A percentile compares a stretch with the other conserved stretches of the same genome.
Conservation (phyloP, 2,113 vertebrate species). For the Polypterus bichir region DNA sequence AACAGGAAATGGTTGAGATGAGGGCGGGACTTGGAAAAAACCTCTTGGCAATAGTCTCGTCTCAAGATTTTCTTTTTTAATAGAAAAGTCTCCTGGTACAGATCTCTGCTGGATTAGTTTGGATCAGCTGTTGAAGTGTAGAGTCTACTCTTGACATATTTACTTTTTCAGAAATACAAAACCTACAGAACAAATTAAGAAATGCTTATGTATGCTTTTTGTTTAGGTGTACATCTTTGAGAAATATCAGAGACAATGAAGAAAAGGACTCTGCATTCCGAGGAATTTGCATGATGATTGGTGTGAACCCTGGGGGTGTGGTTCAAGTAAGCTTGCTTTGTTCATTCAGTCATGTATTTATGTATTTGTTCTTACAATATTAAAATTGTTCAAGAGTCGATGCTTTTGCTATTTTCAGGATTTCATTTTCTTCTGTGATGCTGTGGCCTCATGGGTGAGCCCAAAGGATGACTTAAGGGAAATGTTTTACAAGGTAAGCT, state of each 20-base stretch:
- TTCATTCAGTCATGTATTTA: background rate
- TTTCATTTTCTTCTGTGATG: slow-evolving; percentile 91
- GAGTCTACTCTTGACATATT: too few species aligned
- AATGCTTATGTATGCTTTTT: too few species aligned
- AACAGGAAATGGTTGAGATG: too few species aligned
- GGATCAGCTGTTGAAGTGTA: too few species aligned
- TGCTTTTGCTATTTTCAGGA: slow-evolving; percentile 49
- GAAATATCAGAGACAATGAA: slow-evolving; percentile 87
- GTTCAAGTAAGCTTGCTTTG: slow-evolving; percentile 62
- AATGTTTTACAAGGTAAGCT: slow-evolving; percentile 86
- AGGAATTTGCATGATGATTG: slow-evolving; percentile 91
- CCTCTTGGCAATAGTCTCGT: too few species aligned
- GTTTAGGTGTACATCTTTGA: slow-evolving; percentile 73
- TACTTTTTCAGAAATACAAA: too few species aligned
- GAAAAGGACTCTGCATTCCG: slow-evolving; percentile 90
- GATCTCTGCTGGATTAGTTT: too few species aligned
- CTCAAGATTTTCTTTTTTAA: too few species aligned
- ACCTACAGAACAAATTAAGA: too few species aligned
- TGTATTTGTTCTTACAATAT: background rate
- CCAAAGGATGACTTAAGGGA: slow-evolving; percentile 85
- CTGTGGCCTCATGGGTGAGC: slow-evolving; percentile 85
- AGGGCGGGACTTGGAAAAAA: too few species aligned
- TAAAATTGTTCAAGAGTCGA: background rate
- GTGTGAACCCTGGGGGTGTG: slow-evolving; percentile 81
- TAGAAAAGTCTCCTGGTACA: too few species aligned